Base-by-base conservation (phyloP, 1,140 invertebrate genomes). In the Eufriesea mexicana region DNA sequence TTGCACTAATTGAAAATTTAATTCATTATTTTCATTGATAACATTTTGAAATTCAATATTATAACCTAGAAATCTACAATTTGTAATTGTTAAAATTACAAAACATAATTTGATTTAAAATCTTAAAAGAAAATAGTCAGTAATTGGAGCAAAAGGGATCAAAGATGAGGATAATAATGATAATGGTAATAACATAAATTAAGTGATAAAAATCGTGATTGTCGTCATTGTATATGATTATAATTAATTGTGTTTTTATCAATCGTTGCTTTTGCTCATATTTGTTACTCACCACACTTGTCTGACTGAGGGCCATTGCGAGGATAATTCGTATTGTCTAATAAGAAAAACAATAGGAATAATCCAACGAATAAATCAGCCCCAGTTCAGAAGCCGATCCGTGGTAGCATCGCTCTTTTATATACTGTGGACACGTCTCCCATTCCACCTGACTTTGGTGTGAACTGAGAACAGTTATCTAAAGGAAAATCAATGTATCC, bases 271-370 rank as follows among this genome's bases (percentile, higher is more conserved):
- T 67, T 76, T 67, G 42, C 18, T 66, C 79, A 81, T 76, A 28
- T 75, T 75, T 75, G 20, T 67, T 92, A 95, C 95, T 95, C 90
- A 95, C 95, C 93, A 95, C 95, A 87, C 93, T 94, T 77, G 94
- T 94, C 86, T 95, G 94, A 92, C 95, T 95, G 89, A 95, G 93
- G 89, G 95, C 93, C 94, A 95, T 95, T 83, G 81, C 90, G 71
- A 79, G 86, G 83, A 84, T 90, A 75, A 88, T 88, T 89, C 79
- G 87, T 89, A 89, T 90, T 86, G 84, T 89, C 86, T 85, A 84
- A 85, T 85, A 71, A 49, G 62, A 86, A 79, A 75, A 91, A 91
- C 85, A 89, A 91, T 86, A 86, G 70, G 70, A 89, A 86, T 66
- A 85, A 90, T 88, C 70, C 86, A 61, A 85, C 74, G 71, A 75